Conservation (phyloP, 2,113 vertebrate genomes). For the Melospiza georgiana region DNA sequence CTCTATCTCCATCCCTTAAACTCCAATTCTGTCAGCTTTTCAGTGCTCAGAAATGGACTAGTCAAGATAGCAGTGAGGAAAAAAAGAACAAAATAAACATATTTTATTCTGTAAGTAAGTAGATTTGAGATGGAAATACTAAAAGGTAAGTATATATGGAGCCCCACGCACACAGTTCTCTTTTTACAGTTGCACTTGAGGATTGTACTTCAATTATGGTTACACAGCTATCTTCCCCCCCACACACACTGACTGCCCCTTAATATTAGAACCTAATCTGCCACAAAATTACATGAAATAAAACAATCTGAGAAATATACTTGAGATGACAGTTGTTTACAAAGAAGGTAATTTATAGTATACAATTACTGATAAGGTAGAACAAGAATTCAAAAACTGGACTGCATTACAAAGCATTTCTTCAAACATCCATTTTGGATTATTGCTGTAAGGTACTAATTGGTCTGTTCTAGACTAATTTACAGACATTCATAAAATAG, state of each 20-base stretch:
- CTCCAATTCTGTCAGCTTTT: neutral
- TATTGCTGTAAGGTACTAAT: conserved; percentile 75
- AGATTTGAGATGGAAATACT: neutral
- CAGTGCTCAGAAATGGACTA: neutral
- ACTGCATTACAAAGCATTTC: conserved; percentile 59
- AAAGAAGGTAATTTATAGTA: conserved; percentile 52
- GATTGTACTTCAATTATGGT: neutral
- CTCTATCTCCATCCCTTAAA: neutral
- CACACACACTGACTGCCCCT: neutral
- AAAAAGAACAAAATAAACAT: neutral
- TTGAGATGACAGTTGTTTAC: conserved; percentile 22
- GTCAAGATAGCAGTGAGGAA: neutral
- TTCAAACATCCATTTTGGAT: conserved; percentile 59
- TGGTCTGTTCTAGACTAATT: conserved; percentile 66
- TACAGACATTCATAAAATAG: conserved; percentile 77
- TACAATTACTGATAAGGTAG: conserved; percentile 47
- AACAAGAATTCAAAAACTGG: conserved; percentile 29
- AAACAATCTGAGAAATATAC: conserved; percentile 24
- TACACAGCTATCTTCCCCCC: neutral
- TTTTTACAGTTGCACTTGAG: neutral
- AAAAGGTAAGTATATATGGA: neutral
- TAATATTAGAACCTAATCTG: neutral
- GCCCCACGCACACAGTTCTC: neutral
- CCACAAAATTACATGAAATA: conserved; percentile 6
- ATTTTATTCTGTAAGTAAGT: conserved; percentile 39